Evolutionary conservation across 2,888 invertebrate genomes (phyloP).

Genomic region (Scelioninae gen. 2): DNA sequence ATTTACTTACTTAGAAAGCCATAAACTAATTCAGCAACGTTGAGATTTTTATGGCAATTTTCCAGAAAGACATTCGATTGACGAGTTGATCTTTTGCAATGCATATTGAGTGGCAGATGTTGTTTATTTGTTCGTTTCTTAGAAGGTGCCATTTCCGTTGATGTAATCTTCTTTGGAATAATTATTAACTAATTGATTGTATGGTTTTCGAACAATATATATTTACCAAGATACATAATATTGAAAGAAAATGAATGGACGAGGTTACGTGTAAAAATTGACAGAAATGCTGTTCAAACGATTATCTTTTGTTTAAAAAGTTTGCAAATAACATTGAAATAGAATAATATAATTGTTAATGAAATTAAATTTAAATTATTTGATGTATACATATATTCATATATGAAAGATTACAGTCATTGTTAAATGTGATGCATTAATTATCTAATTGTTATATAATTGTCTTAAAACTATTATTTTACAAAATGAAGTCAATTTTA

Average conservation of each 20-base stretch:
- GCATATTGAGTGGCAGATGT: slow-evolving; percentile 4
- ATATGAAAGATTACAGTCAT: too few relatives aligned
- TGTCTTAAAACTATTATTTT: too few relatives aligned
- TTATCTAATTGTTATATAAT: too few relatives aligned
- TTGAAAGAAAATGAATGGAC: neutral
- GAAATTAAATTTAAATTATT: neutral
- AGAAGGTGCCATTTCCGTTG: slow-evolving; percentile 28
- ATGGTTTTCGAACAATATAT: neutral
- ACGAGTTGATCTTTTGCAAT: slow-evolving; percentile 12
- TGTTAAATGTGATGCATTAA: too few relatives aligned
- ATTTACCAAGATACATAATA: neutral
- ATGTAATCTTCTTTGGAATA: neutral
- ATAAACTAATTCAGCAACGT: slow-evolving; percentile 55
- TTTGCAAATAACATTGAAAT: too few relatives aligned
- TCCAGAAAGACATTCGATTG: slow-evolving; percentile 1
- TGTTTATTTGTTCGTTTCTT: slow-evolving; percentile 13
- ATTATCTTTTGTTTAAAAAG: slow-evolving; percentile 1
- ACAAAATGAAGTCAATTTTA: too few relatives aligned
- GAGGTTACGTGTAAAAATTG: neutral
- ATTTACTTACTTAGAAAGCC: slow-evolving; percentile 55
- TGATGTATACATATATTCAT: too few relatives aligned
- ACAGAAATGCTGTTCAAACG: neutral
- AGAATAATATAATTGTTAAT: neutral
- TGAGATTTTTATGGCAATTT: slow-evolving; percentile 1
- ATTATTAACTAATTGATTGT: neutral